A percentile compares a stretch with the other conserved stretches of the same genome.
These are phyloP conservation scores for Pollachius pollachius DNA, from an alignment of 2,113 vertebrate genomes.

Conservation along the genomic window DNA sequence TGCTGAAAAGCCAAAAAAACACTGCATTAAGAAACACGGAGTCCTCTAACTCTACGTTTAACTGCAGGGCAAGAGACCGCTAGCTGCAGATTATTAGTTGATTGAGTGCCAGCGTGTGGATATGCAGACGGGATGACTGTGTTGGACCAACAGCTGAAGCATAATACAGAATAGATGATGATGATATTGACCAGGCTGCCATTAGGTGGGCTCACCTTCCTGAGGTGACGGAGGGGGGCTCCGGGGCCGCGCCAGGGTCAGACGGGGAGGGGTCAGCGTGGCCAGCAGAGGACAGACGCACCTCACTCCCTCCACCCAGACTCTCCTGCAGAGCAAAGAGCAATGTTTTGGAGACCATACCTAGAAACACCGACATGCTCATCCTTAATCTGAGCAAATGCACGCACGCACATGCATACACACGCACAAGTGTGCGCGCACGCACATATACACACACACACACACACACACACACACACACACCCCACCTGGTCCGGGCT, in stretches of 20 bases:
- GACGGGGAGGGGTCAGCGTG: conserved; percentile 12
- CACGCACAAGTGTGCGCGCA: not conserved
- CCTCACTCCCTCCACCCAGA: conserved; percentile 34
- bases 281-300: conserved; percentile 35
- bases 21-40: not conserved
- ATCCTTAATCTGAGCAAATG: not conserved
- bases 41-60: not conserved
- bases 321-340: conserved; percentile 37
- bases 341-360: conserved; percentile 1
- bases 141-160: not conserved
- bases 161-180: not conserved
- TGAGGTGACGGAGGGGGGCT: conserved; percentile 31
- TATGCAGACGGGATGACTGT: no score
- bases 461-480: not conserved
- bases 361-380: not conserved
- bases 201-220: conserved; percentile 37
- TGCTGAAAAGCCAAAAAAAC: conserved; percentile 65
- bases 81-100: not conserved
- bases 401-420: not conserved
- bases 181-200: not conserved
- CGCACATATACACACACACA: not conserved
- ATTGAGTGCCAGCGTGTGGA: not conserved
- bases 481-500: conserved; percentile 65
- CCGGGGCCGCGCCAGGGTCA: conserved; percentile 31
- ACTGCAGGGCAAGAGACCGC: not conserved